Evolutionary conservation across 2,113 vertebrate genomes (phyloP), one percentile per base, ranked within the genome.

Genomic region (Acrocephalus arundinaceus): DNA sequence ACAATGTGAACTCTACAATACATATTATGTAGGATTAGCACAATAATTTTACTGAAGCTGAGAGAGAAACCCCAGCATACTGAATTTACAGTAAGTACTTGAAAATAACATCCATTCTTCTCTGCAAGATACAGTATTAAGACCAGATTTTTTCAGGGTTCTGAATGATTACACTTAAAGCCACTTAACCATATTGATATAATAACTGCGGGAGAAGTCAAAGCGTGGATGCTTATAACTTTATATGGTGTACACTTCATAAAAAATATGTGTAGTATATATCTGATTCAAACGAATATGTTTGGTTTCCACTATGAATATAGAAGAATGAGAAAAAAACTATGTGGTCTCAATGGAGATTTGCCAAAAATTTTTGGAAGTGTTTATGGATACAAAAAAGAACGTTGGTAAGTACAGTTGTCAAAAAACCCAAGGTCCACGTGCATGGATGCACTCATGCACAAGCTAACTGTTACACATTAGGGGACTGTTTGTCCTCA

Each of bases 121-220:
- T 91, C 90, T 81, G 51, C 35, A 96, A 85, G 73, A 76, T 55
- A 79, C 54, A 90, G 76, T 92, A 94, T 92, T 61, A 93, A 94
- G 54, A 97, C 49, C 86, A 97, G 87, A 89, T 83, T 96, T 97
- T 85, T 94, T 84, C 58, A 95, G 49, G 49, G n/a, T 23, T 81
- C 27, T 67, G n/a, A 80, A 58, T 55, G 30, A 85, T 37, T 49
- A 22, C 6, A 22, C 15, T 67, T 90, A 89, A 80, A 78, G 52
- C 54, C 65, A 80, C 52, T 85, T 84, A 58, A 31, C 77, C 49
- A 63, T 88, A 62, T 71, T 90, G 49, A 54, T 81, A 55, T 91
- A 95, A 79, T n/a, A 95, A 68, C 61, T 51, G 33, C 27, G 80
- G 79, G 57, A 88, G 27, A 88, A 96, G 80, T 92, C 78, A 94